Evolutionary conservation across 2,113 vertebrate genomes (phyloP), one percentile per base, ranked within the genome.

Genomic region (Hemibagrus wyckioides): DNA sequence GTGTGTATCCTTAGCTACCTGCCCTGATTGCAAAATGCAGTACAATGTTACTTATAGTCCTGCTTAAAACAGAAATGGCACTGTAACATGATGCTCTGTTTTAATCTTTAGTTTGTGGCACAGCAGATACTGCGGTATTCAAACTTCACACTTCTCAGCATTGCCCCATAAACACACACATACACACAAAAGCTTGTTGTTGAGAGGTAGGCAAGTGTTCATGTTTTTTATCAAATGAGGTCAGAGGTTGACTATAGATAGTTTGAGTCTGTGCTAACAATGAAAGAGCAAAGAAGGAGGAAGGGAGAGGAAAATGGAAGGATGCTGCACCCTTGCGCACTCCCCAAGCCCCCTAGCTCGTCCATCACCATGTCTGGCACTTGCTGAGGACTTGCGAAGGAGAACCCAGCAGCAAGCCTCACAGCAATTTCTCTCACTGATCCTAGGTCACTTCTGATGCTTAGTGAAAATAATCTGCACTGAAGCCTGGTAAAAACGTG

Each of bases 331-430:
- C 81, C 59, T 71, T 82, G 44, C 23, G 50, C 86, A 86, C 86
- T 90, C 89, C 89, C 89, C 71, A 56, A 41, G 36, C 79, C 89
- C 89, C 87, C 50, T 33, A 85, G 75, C 89, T 90, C 89, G 50
- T 90, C 81, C 80, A 90, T 90, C 85, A 88, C 76, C 14, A 14
- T 63, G 36, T 88, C 82, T 80, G 59, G 75, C 48, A 28, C 75
- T 48, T 82, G 54, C 84, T 30, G 84, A 88, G 89, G 86, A 86
- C 89, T 90, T 23, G 65, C 44, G 39, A 90, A 90, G 87, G 87
- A 86, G 89, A 90, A 77, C 84, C 87, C 84, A 41, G 81, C 56
- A 88, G 81, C 52, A 39, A 28, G 54, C 61, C 86, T 82, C 65
- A 17, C 54, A 86, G 86, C 83, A 61, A 44, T 44, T 65, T 79